Evolutionary conservation across 2,888 invertebrate species (phyloP), one percentile per base, ranked within the genome.

Genomic region (Drosophila kanekoi): DNA sequence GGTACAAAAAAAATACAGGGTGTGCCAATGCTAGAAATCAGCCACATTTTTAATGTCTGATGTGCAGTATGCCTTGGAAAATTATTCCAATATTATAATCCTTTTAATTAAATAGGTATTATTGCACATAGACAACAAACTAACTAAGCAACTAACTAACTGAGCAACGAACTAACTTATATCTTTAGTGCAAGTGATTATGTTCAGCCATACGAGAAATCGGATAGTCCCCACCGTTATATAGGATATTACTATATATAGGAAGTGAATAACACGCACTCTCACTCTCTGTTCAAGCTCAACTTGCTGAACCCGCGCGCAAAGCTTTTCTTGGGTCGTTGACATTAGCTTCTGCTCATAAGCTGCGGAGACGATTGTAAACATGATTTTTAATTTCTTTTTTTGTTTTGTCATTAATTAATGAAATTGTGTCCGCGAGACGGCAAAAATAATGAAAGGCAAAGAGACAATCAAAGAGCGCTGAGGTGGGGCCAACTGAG

Each of bases 361-460:
- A 61, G 52, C 43, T 16, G 37, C 20, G 20, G n/a, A 48, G 66
- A 40, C 11, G 43, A 38, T 37, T 48, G 66, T 58, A 61, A 72
- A 77, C 41, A 72, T 64, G 28, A 49, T 56, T 45, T 18, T 45
- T 53, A 33, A 43, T 61, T 47, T 10, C 16, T 20, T 20, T 20
- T 51, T 11, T 54, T 43, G 11, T 60, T 60, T 60, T 44, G 51
- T 51, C 8, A 63, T 62, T 76, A 67, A 79, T 79, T 77, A 75
- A 61, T 62, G 49, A 69, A 65, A 64, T 41, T 66, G 51, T 56
- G 69, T 63, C 59, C 49, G 53, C 44, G 4, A 23, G 28, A 28
- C 13, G 16, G 32, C 18, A 41, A n/a, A 53, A 33, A 44, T 14
- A 35, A 43, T 33, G 18, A 33, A 18, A 44, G 11, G 13, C 33